Conservation (phyloP, 1,140 invertebrate genomes). For the Carcinoscorpius rotundicauda region DNA sequence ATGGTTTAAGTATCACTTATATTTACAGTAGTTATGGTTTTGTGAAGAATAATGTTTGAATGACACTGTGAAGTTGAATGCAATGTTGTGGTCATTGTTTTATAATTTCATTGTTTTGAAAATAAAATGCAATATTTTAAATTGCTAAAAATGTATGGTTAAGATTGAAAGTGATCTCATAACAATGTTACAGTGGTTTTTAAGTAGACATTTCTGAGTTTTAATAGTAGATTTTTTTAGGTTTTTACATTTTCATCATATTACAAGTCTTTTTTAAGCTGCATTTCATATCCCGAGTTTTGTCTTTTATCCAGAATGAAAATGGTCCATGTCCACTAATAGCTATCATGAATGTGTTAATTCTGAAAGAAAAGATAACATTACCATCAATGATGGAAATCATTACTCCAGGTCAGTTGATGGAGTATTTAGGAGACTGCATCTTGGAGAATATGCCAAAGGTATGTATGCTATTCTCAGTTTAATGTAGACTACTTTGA, state of each 20-base stretch:
- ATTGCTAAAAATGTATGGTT: neutral
- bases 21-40: too few species aligned
- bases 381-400: constrained; percentile 37
- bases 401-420: constrained; percentile 40
- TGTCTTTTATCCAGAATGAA: constrained; percentile 36
- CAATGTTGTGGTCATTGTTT: too few species aligned
- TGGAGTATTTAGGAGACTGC: constrained; percentile 41
- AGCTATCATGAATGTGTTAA: constrained; percentile 44
- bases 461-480: constrained; percentile 24
- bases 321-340: constrained; percentile 50
- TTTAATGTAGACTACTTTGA: too few species aligned
- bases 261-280: neutral
- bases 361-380: constrained; percentile 37
- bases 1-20: too few species aligned
- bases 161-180: neutral
- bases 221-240: neutral
- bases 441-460: constrained; percentile 38
- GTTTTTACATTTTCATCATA: neutral
- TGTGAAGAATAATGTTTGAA: too few species aligned
- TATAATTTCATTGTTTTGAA: too few species aligned
- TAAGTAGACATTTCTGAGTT: neutral
- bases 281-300: neutral
- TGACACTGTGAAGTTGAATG: too few species aligned
- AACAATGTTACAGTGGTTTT: neutral
- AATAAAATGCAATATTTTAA: too few species aligned